Conservation (phyloP, 2,888 invertebrate species). For the Leucoma salicis region DNA sequence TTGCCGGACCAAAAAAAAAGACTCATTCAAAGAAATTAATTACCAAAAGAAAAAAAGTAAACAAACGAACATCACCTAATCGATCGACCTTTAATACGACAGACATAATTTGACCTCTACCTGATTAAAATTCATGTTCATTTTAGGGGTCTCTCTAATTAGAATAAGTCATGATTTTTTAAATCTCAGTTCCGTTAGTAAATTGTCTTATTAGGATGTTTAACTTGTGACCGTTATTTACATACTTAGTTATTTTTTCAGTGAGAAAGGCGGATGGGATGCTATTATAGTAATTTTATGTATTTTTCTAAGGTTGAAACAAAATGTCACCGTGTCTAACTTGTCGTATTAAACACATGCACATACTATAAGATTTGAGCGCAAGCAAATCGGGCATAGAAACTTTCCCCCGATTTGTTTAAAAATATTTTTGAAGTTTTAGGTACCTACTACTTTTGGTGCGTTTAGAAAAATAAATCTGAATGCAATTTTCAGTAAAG, state of each 20-base stretch:
- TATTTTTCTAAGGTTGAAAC: too few relatives aligned
- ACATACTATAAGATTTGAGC: too few relatives aligned
- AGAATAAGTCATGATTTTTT: slow-evolving; percentile 13
- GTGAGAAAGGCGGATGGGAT: not conserved
- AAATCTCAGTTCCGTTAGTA: slow-evolving; percentile 30
- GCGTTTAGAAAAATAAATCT: too few relatives aligned
- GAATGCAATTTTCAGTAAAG: too few relatives aligned
- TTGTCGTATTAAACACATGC: too few relatives aligned
- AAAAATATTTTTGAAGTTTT: too few relatives aligned
- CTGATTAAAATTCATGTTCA: not conserved
- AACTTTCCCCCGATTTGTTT: too few relatives aligned
- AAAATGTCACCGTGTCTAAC: too few relatives aligned
- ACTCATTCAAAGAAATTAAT: slow-evolving; percentile 20
- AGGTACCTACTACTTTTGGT: too few relatives aligned
- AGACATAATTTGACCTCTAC: slow-evolving; percentile 8
- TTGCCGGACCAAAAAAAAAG: slow-evolving; percentile 24
- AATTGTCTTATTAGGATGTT: slow-evolving; percentile 33
- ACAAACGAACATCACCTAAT: slow-evolving; percentile 5
- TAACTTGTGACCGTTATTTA: slow-evolving; percentile 18
- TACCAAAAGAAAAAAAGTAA: slow-evolving; percentile 17
- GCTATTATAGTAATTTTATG: too few relatives aligned
- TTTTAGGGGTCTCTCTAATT: slow-evolving; percentile 6
- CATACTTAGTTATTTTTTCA: slow-evolving; percentile 5
- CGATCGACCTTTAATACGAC: slow-evolving; percentile 13
- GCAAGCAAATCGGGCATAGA: too few relatives aligned